A percentile compares a stretch with the other conserved stretches of the same genome.
Conservation (phyloP, 1,140 invertebrate species). For the Drosophila kurseongensis region DNA sequence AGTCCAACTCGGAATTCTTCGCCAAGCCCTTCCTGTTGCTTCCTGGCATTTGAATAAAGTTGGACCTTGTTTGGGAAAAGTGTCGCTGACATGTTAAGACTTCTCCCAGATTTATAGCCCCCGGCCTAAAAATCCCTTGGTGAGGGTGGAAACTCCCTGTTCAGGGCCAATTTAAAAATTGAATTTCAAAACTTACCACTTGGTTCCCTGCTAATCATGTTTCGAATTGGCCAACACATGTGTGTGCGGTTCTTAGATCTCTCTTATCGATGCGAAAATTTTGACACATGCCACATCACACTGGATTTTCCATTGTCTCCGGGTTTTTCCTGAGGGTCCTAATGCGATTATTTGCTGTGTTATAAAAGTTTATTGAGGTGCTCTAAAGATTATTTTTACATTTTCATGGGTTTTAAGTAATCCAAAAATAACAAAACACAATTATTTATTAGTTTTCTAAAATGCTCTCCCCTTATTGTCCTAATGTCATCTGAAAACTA, state of each 20-base stretch:
- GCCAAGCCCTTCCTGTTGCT: constrained; percentile 66
- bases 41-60: constrained; percentile 74
- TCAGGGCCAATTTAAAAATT: constrained; percentile 76
- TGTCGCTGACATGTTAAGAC: constrained; percentile 78
- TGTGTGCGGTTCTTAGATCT: constrained; percentile 31
- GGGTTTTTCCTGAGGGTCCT: constrained; percentile 34
- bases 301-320: constrained; percentile 27
- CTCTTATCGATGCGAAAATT: constrained; percentile 46
- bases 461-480: background rate
- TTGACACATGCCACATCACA: constrained; percentile 58
- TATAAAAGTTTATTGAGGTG: background rate
- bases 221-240: constrained; percentile 48
- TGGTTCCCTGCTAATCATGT: constrained; percentile 59
- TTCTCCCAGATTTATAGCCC: constrained; percentile 62
- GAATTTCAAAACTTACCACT: constrained; percentile 59
- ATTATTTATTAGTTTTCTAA: too few relatives aligned
- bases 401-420: background rate
- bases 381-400: too few relatives aligned
- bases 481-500: background rate
- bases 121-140: constrained; percentile 1
- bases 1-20: constrained; percentile 32
- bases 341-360: constrained; percentile 71
- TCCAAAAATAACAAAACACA: background rate
- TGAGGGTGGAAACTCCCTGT: background rate
- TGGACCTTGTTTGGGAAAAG: constrained; percentile 58